These are phyloP conservation scores for Lepas anatifera DNA, from an alignment of 2,888 invertebrate genomes.

Conservation along the genomic window DNA sequence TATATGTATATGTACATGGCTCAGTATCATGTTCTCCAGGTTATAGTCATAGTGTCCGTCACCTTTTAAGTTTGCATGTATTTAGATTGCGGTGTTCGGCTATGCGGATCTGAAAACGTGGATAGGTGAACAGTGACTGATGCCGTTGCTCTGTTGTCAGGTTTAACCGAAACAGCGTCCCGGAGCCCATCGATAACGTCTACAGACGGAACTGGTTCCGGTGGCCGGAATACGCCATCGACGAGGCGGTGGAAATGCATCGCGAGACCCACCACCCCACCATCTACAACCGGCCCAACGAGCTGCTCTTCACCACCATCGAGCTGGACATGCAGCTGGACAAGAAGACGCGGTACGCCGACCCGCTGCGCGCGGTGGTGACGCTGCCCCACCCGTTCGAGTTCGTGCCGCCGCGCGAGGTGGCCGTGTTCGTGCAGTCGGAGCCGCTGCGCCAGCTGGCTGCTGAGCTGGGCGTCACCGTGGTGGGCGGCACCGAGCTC, in stretches of 20 bases:
- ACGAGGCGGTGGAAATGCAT: conserved; percentile 63
- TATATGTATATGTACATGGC: too few relatives aligned
- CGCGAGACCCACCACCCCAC: conserved; percentile 70
- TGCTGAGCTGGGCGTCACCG: conserved; percentile 54
- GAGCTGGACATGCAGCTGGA: conserved; percentile 68
- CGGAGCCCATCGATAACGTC: conserved; percentile 50
- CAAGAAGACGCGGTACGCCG: conserved; percentile 55
- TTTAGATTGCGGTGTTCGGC: too few relatives aligned
- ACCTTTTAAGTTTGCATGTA: too few relatives aligned
- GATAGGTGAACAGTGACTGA: too few relatives aligned
- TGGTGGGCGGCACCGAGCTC: conserved; percentile 57
- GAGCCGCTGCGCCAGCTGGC: conserved; percentile 47
- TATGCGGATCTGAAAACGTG: too few relatives aligned
- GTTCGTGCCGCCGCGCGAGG: conserved; percentile 50
- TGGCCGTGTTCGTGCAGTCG: conserved; percentile 64
- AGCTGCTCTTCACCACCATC: conserved; percentile 52
- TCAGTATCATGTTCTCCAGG: too few relatives aligned
- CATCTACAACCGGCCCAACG: conserved; percentile 62
- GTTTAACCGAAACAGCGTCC: conserved; percentile 44
- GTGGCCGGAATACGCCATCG: conserved; percentile 50
- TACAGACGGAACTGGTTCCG: conserved; percentile 45
- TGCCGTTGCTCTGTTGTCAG: conserved; percentile 16
- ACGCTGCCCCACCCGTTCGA: conserved; percentile 56
- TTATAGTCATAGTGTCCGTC: too few relatives aligned
- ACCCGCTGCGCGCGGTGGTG: conserved; percentile 53